Evolutionary conservation across 2,113 vertebrate species (phyloP).

Genomic region (Arenaria interpres): DNA sequence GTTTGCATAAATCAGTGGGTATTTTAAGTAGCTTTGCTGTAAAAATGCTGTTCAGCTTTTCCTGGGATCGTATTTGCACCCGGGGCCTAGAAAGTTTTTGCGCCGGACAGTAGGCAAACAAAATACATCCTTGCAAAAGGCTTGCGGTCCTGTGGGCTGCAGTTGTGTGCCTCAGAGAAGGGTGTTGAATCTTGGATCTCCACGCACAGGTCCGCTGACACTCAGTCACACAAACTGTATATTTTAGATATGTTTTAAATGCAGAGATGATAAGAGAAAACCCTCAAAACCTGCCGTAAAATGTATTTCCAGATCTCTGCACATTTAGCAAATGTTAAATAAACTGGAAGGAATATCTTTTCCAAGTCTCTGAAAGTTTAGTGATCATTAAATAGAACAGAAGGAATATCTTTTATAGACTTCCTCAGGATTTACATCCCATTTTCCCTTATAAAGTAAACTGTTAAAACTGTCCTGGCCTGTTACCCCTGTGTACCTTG

Average conservation of each 20-base stretch:
- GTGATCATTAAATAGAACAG: neutral
- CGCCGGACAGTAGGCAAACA: neutral
- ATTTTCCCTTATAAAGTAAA: slow-evolving; percentile 36
- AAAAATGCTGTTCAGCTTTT: neutral
- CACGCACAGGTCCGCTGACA: neutral
- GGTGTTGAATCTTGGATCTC: neutral
- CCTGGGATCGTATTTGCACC: neutral
- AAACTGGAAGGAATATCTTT: neutral
- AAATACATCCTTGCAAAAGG: neutral
- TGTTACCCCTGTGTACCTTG: slow-evolving; percentile 24
- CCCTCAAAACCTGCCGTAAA: neutral
- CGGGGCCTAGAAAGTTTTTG: neutral
- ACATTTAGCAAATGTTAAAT: neutral
- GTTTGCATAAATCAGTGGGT: neutral
- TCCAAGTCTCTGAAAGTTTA: neutral
- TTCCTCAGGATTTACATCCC: slow-evolving; percentile 6
- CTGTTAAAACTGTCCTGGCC: neutral
- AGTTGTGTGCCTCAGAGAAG: neutral
- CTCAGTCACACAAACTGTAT: neutral
- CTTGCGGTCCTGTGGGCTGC: fast-evolving
- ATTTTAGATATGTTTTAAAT: neutral
- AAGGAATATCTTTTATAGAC: slow-evolving; percentile 11
- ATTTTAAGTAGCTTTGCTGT: neutral
- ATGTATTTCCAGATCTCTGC: neutral
- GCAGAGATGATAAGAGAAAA: neutral